These are phyloP conservation scores for Squalus acanthias DNA, from an alignment of 2,797 vertebrate species.

Conservation along the genomic window DNA sequence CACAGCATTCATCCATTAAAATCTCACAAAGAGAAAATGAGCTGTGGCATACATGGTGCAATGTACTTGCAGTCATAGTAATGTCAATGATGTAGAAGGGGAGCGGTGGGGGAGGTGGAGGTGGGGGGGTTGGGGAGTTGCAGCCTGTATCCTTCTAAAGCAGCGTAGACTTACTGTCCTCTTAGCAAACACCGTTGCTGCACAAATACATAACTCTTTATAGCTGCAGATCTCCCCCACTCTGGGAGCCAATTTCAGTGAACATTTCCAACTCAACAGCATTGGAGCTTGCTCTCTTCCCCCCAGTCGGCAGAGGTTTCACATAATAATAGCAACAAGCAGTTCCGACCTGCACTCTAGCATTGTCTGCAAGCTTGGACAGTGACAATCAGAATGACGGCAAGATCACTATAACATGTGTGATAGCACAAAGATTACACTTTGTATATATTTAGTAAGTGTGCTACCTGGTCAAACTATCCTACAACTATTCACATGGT, in stretches of 20 bases:
- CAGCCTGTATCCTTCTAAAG: not conserved
- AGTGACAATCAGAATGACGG: not conserved
- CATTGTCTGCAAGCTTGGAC: not conserved
- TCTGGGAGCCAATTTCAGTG: not conserved
- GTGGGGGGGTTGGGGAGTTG: no score
- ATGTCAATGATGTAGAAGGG: no score
- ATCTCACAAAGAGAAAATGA: not conserved
- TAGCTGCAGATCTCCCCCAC: not conserved
- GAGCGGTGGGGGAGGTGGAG: no score
- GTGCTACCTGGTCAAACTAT: not conserved
- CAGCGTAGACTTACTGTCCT: not conserved
- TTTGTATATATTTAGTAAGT: not conserved
- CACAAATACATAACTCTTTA: not conserved
- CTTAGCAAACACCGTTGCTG: not conserved
- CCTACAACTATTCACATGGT: not conserved
- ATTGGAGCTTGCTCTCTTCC: not conserved
- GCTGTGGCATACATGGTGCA: not conserved
- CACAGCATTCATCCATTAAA: not conserved
- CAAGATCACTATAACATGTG: not conserved
- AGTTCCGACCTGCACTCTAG: not conserved
- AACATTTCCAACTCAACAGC: not conserved
- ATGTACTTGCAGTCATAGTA: not conserved
- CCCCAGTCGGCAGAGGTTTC: not conserved
- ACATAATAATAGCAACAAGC: not conserved
- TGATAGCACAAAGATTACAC: not conserved